Conservation (phyloP, 2,797 vertebrate species). For the Mergus octosetaceus region DNA sequence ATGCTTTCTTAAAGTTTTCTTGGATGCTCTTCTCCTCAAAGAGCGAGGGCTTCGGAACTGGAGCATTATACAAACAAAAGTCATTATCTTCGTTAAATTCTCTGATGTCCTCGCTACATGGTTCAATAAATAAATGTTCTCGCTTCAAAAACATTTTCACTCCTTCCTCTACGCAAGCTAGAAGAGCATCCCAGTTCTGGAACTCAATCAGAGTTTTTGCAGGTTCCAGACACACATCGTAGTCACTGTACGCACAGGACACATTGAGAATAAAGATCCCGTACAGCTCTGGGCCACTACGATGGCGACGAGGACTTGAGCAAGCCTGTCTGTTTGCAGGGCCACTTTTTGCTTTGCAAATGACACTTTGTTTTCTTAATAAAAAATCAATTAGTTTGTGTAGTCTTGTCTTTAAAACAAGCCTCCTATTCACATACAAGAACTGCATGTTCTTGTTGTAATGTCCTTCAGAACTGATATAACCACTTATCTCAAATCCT, state of each 20-base stretch:
- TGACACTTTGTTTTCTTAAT: constrained; percentile 84
- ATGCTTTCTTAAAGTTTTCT: constrained; percentile 61
- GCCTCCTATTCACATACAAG: constrained; percentile 90
- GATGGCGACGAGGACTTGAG: constrained; percentile 81
- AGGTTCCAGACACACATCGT: constrained; percentile 94
- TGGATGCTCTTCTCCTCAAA: constrained; percentile 25
- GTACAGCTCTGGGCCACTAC: constrained; percentile 82
- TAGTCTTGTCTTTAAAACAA: constrained; percentile 90
- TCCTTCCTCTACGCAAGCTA: constrained; percentile 88
- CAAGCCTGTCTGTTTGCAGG: constrained; percentile 59
- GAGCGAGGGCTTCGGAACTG: constrained; percentile 35
- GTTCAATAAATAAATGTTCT: constrained; percentile 86
- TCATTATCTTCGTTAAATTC: constrained; percentile 75
- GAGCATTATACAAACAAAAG: constrained; percentile 53
- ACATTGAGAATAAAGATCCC: constrained; percentile 91
- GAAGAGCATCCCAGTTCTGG: constrained; percentile 89
- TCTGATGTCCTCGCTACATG: constrained; percentile 80
- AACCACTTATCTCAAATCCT: constrained; percentile 86
- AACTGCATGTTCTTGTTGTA: constrained; percentile 94
- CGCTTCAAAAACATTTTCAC: constrained; percentile 86
- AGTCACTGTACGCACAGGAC: constrained; percentile 87
- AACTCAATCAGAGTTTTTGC: constrained; percentile 95
- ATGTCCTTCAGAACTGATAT: constrained; percentile 90
- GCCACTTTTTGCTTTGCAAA: constrained; percentile 79
- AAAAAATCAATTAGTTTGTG: constrained; percentile 92